These are phyloP conservation scores for Microctenopoma lineatum DNA, from an alignment of 2,797 vertebrate genomes.

Conservation along the genomic window DNA sequence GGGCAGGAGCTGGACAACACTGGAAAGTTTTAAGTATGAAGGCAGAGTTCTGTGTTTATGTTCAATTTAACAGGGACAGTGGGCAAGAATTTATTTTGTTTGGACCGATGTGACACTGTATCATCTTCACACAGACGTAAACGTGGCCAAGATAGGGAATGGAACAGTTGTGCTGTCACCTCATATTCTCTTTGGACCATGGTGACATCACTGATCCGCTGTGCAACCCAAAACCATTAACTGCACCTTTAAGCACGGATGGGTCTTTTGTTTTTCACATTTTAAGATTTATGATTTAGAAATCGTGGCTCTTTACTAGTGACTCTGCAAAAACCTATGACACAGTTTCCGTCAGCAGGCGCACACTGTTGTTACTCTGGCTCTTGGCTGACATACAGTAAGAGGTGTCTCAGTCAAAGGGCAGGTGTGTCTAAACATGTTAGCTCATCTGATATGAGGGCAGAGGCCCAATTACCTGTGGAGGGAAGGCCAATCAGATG, in stretches of 20 bases:
- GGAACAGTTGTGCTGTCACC: conserved; percentile 76
- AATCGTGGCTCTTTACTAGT: not conserved
- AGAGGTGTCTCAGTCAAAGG: conserved; percentile 72
- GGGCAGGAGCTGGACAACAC: conserved; percentile 25
- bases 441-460: conserved; percentile 68
- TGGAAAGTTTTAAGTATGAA: conserved; percentile 61
- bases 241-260: conserved; percentile 10
- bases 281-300: not conserved
- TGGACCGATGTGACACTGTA: conserved; percentile 73
- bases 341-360: conserved; percentile 52
- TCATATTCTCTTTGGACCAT: conserved; percentile 58
- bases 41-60: conserved; percentile 77
- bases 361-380: conserved; percentile 30
- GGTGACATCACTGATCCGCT: conserved; percentile 60
- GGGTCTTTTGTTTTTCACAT: conserved; percentile 16
- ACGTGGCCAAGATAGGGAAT: conserved; percentile 75
- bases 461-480: conserved; percentile 64
- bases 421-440: conserved; percentile 76
- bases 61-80: conserved; percentile 70
- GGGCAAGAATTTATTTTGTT: conserved; percentile 84
- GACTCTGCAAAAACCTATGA: not conserved
- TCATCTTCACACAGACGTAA: conserved; percentile 69
- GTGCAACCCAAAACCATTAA: conserved; percentile 56
- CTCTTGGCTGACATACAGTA: conserved; percentile 63
- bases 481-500: conserved; percentile 61